Evolutionary conservation across 2,113 vertebrate species (phyloP), one percentile per base, ranked within the genome.

Genomic region (Anguilla rostrata): DNA sequence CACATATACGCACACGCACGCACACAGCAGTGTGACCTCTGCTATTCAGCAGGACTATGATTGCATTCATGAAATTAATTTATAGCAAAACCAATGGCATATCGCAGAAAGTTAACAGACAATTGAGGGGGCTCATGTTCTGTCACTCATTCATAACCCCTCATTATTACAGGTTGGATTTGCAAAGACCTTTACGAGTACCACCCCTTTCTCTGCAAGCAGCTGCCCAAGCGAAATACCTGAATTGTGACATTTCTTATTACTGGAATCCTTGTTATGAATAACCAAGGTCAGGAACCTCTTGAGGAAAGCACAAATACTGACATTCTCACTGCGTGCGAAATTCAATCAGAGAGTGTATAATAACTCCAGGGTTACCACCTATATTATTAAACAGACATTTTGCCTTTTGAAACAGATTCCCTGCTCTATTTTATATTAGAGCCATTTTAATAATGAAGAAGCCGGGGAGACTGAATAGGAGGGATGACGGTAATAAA

Each of bases 321-420:
- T 92, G 90, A 91, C 91, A 92, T 92, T 92, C 60, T 85, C 87
- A 88, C 49, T 89, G 84, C 86, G 86, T 86, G 90, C 88, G 87
- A 90, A 88, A 88, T 90, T 89, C 90, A 90, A 92, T 92, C 91
- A 91, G 85, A 87, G 85, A 86, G 80, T 89, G 88, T 91, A 86
- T 87, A 91, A 91, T 92, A 92, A 91, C 89, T 90, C 60, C 26
- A 75, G 85, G 87, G 90, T 88, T 86, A 88, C 87, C 84, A 80
- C 91, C 90, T 91, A 90, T 86, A 90, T 89, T 91, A 92, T 92
- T 91, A 92, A 91, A 87, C 87, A 91, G 90, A 86, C 89, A 84
- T 63, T 82, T 91, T 88, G 85, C 78, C 88, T 89, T 92, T 89
- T 89, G 89, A 89, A 88, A 87, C 87, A 89, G 87, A 88, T 84